These are phyloP conservation scores for Tretioscincus oriximinensis DNA, from an alignment of 2,113 vertebrate genomes.

Conservation along the genomic window DNA sequence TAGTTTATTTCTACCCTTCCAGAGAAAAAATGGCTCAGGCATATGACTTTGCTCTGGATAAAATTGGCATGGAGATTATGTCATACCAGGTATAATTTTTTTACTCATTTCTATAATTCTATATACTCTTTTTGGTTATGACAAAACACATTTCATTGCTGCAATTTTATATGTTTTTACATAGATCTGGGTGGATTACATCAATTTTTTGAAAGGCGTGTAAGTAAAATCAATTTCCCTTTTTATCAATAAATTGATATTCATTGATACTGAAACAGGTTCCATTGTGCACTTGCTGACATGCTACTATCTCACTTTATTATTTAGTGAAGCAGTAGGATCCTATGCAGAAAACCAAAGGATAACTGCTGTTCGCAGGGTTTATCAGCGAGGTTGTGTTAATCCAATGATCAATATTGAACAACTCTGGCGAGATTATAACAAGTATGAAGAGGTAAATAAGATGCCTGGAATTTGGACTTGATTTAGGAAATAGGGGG, in stretches of 20 bases:
- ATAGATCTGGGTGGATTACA: constrained; percentile 99
- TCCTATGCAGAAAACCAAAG: constrained; percentile 98
- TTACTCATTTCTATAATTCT: constrained; percentile 32
- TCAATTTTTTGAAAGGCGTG: constrained; percentile 99
- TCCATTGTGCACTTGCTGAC: constrained; percentile 52
- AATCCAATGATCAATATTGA: constrained; percentile 99
- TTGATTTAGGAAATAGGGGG: neutral
- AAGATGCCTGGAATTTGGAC: constrained; percentile 1
- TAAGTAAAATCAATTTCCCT: constrained; percentile 75
- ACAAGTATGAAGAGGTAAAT: constrained; percentile 98
- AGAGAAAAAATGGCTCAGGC: constrained; percentile 99
- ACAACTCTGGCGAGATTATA: constrained; percentile 99
- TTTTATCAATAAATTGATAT: constrained; percentile 13
- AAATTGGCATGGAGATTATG: constrained; percentile 99
- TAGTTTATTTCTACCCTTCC: constrained; percentile 59
- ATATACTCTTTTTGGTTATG: constrained; percentile 20
- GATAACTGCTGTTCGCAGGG: constrained; percentile 96
- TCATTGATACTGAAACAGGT: constrained; percentile 48
- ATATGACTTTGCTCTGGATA: constrained; percentile 98
- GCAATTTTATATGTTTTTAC: constrained; percentile 62
- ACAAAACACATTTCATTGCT: constrained; percentile 49
- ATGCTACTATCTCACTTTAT: constrained; percentile 54
- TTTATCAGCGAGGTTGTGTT: constrained; percentile 97
- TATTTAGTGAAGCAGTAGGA: constrained; percentile 91
- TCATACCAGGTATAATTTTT: constrained; percentile 91